Percentiles rank a stretch among this genome's conserved stretches.
Conservation (phyloP, 2,113 vertebrate genomes). For the Fulmarus glacialis region DNA sequence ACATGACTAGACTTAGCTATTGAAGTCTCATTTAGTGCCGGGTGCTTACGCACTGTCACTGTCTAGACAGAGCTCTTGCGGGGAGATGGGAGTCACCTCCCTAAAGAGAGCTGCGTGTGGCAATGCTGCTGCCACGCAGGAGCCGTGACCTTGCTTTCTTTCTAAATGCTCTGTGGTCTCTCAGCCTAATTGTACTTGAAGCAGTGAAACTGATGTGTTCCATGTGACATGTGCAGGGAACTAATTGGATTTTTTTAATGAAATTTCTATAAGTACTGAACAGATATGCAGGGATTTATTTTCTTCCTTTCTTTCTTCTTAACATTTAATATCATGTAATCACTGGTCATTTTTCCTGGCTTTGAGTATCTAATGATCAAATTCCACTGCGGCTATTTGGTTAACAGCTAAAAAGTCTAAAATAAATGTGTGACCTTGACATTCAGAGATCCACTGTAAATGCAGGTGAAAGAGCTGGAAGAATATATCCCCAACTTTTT, state of each 20-base stretch:
- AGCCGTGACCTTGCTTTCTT: background rate
- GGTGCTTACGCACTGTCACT: background rate
- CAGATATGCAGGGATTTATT: background rate
- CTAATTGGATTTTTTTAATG: slow-evolving; percentile 37
- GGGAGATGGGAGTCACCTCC: background rate
- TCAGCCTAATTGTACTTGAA: slow-evolving; percentile 47
- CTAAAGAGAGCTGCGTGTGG: background rate
- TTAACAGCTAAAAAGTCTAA: background rate
- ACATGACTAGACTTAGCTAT: background rate
- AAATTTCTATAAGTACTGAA: slow-evolving; percentile 4
- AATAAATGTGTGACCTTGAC: background rate
- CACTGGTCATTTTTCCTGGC: background rate
- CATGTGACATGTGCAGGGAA: background rate
- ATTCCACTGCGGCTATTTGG: background rate
- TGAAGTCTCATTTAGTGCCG: background rate
- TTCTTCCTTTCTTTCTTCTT: background rate
- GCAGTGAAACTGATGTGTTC: slow-evolving; percentile 8
- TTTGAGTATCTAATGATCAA: slow-evolving; percentile 19
- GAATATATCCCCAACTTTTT: background rate
- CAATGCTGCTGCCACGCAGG: background rate
- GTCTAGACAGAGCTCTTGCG: background rate
- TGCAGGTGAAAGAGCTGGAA: background rate
- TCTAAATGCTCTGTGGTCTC: background rate
- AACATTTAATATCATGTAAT: background rate
- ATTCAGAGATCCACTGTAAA: background rate